Base-by-base conservation (phyloP, 2,888 invertebrate species). In the Papilio elwesi region DNA sequence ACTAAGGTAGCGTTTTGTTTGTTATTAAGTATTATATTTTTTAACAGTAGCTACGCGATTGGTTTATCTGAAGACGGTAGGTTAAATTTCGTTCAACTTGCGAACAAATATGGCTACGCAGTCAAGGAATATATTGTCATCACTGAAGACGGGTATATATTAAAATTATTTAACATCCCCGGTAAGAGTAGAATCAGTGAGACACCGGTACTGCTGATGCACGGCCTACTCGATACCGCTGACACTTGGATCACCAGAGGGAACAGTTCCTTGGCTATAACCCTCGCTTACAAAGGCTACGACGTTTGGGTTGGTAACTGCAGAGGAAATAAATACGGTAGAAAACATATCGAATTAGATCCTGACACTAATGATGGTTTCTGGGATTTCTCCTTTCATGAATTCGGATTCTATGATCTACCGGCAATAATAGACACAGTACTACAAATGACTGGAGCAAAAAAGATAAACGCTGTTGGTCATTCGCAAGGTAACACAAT, bases 391-490 rank as follows among this genome's bases (percentile, higher is more conserved):
- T 95, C 95, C 74, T 95, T 94, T 91, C 95, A 97, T 81, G 96
- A 97, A 82, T 95, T 96, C 83, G 97, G 95, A 0, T 77, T 86
- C 11, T 94, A 94, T 79, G 97, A 97, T 83, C 77, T 97, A 1
- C 95, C 97, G 2, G 95, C 96, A 0, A 95, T 94, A 83, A 94
- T 87, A 0, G 86, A 87, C 74, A 82, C 74, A 55, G 77, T 87
- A 43, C 70, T 87, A 9, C 47, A 74, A 0, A 65, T 75, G 6
- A 96, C 96, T 0, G 89, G 91, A 0, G 89, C 92, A 38, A 73
- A 87, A 4, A 87, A 94, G 59, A 74, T 97, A 0, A 94, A 94
- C 75, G 95, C 95, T 79, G 85, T 96, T 10, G 97, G 96, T 0
- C 96, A 97, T 83, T 97, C 96, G 0, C 91, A 92, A 80, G 97